Percentiles rank a stretch among this genome's conserved stretches.
phyloP scores from a whole-genome alignment of 2,888 invertebrate species.

The Cheilosia variabilis region DNA sequence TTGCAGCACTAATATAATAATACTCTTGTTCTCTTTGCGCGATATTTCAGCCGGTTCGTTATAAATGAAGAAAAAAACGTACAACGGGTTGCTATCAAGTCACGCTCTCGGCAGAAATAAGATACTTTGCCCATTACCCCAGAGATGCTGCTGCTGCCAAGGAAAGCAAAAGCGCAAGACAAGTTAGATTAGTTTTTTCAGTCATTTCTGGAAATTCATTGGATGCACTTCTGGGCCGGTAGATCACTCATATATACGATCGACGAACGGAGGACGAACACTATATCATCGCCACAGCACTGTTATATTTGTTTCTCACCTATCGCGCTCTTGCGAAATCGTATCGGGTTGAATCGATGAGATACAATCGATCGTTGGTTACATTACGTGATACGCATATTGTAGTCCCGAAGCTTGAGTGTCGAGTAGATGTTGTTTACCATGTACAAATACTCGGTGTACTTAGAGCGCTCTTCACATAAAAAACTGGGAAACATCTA shows the following conservation, averaged over 20 bases:
- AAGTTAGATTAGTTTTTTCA: conserved; percentile 75
- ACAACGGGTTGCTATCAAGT: conserved; percentile 50
- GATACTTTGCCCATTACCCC: conserved; percentile 68
- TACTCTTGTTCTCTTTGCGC: conserved; percentile 60
- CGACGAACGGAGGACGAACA: conserved; percentile 35
- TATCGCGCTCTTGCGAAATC: conserved; percentile 44
- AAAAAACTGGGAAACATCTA: conserved; percentile 35
- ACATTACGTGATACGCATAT: conserved; percentile 70
- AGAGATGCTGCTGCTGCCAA: conserved; percentile 64
- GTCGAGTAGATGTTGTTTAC: conserved; percentile 59
- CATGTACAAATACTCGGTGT: conserved; percentile 59
- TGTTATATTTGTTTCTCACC: conserved; percentile 7
- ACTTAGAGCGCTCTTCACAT: conserved; percentile 23
- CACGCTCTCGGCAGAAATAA: conserved; percentile 71
- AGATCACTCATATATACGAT: conserved; percentile 51
- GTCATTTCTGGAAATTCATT: conserved; percentile 76
- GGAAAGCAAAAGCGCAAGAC: conserved; percentile 75
- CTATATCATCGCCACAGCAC: conserved; percentile 21
- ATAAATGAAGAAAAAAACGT: conserved; percentile 7
- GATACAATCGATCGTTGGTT: conserved; percentile 54
- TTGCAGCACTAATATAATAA: conserved; percentile 60
- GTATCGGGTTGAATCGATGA: conserved; percentile 46
- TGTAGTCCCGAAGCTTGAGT: conserved; percentile 49
- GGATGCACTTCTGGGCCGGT: conserved; percentile 73
- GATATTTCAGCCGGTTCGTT: conserved; percentile 40